These are phyloP conservation scores for Stichodactyla mertensii DNA, from an alignment of 64 coral and sea anemone genomes.

Conservation along the genomic window DNA sequence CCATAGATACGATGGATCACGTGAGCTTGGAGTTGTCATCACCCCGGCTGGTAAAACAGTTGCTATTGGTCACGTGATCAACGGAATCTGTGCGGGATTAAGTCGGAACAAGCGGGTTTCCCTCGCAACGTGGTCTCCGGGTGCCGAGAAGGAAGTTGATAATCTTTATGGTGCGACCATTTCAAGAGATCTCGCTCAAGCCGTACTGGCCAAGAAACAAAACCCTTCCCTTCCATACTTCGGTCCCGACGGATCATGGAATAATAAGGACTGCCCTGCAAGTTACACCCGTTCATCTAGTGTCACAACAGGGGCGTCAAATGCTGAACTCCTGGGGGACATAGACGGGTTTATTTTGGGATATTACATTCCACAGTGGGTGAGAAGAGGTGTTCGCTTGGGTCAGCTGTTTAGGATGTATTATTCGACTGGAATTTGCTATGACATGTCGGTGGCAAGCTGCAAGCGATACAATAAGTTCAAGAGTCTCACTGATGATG, in stretches of 20 bases:
- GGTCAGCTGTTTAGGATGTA: slow-evolving; percentile 89
- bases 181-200: slow-evolving; percentile 36
- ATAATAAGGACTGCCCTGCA: background rate
- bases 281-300: background rate
- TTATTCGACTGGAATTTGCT: slow-evolving; percentile 44
- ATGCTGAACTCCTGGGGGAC: slow-evolving; percentile 55
- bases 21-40: slow-evolving; percentile 48
- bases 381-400: slow-evolving; percentile 51
- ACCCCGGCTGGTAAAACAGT: slow-evolving; percentile 44
- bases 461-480: slow-evolving; percentile 1
- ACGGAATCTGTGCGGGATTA: slow-evolving; percentile 62
- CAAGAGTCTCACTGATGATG: background rate
- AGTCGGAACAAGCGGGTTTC: slow-evolving; percentile 46
- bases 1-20: slow-evolving; percentile 2
- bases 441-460: slow-evolving; percentile 37
- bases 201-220: slow-evolving; percentile 50
- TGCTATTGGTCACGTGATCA: slow-evolving; percentile 62
- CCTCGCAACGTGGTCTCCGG: slow-evolving; percentile 30
- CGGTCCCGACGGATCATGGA: slow-evolving; percentile 66
- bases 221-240: slow-evolving; percentile 13
- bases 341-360: slow-evolving; percentile 77
- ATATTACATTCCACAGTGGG: slow-evolving; percentile 34
- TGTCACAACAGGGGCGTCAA: slow-evolving; percentile 3
- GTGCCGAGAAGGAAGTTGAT: slow-evolving; percentile 43
- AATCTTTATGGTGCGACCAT: slow-evolving; percentile 74